Conservation (phyloP, 2,797 vertebrate species). For the Oreortyx pictus region DNA sequence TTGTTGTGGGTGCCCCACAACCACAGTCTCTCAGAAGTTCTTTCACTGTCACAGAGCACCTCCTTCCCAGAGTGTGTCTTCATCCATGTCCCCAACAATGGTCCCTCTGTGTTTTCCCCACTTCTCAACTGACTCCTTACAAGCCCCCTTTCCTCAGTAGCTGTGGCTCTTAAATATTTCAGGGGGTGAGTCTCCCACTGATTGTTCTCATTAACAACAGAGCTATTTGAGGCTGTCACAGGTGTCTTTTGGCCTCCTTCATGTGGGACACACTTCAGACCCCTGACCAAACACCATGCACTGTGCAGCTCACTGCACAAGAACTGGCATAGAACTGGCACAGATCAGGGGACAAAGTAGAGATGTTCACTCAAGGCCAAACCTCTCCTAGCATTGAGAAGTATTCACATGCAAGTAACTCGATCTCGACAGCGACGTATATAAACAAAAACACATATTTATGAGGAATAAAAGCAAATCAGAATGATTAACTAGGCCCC, state of each 20-base stretch:
- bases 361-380: background rate
- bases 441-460: background rate
- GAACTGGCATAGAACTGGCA: too few species aligned
- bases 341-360: background rate
- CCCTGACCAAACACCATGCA: background rate
- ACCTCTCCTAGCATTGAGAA: background rate
- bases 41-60: background rate
- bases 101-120: background rate
- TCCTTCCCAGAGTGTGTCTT: background rate
- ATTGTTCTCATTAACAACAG: rapidly evolving
- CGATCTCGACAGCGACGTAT: background rate
- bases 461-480: background rate
- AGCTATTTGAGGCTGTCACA: rapidly evolving
- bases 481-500: background rate
- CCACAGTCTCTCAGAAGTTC: rapidly evolving
- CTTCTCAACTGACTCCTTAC: background rate
- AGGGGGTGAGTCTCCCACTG: rapidly evolving
- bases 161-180: rapidly evolving
- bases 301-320: background rate
- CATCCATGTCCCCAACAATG: background rate
- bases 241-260: rapidly evolving
- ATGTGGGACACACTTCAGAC: rapidly evolving
- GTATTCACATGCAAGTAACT: background rate
- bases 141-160: background rate
- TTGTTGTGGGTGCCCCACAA: rapidly evolving